Base-by-base conservation (phyloP, 1,140 invertebrate genomes). In the Hestina assimilis region DNA sequence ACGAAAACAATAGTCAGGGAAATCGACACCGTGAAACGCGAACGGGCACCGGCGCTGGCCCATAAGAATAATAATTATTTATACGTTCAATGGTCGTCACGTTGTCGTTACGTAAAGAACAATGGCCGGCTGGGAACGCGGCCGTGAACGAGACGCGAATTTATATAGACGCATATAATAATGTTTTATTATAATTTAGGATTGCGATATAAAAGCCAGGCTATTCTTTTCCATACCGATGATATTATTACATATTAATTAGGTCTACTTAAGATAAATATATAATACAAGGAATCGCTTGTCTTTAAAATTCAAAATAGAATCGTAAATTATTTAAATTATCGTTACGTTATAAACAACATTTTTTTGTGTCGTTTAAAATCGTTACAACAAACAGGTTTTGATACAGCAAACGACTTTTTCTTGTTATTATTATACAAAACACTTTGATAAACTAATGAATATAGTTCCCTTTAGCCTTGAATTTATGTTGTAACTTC, bases 71-170 rank as follows among this genome's bases (percentile, higher is more conserved):
- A 81, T 59, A 46, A 50, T n/a, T n/a, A n/a, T n/a, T n/a, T n/a
- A 55, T 46, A 72, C 74, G 71, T 75, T 56, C 71, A 54, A 43
- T 67, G 52, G 59, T 53, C 79, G 71, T 81, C 79, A 73, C 74
- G 72, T 74, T 41, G 59, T 66, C 76, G 75, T 87, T 87, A 83
- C 75, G 80, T 83, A 85, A 87, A 81, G 75, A 83, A 87, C 83
- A 87, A 87, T 83, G 75, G 71, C 75, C 74, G 73, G 70, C 71
- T 74, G 80, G 63, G 79, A 85, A 75, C 75, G 77, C 79, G 80
- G 75, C 83, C 83, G 65, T 81, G 82, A 77, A 82, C 79, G 79
- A 71, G 70, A 52, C 66, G 67, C 63, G 79, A 78, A 41, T 41
- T 20, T 52, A 41, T n/a, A n/a, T 52, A 23, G 15, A 28, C 20